These are phyloP conservation scores for Drosophila tripunctata DNA, from an alignment of 2,888 invertebrate genomes.

Conservation along the genomic window DNA sequence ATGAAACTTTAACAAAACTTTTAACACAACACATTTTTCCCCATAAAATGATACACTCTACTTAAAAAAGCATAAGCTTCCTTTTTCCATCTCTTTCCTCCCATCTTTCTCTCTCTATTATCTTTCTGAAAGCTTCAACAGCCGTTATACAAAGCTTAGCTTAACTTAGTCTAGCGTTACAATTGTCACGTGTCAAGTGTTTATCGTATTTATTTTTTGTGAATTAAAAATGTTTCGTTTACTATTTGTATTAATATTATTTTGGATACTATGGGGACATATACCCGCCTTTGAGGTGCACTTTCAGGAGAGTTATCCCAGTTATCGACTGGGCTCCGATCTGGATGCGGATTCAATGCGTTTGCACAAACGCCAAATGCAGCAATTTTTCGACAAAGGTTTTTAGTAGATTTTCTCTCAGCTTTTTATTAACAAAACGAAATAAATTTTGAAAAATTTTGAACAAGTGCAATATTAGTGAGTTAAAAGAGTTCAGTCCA, in stretches of 20 bases:
- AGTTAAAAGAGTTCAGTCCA: conserved; percentile 74
- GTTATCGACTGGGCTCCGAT: conserved; percentile 41
- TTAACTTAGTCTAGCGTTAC: neutral
- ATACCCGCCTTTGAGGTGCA: conserved; percentile 62
- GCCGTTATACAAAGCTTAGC: conserved; percentile 45
- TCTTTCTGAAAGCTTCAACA: neutral
- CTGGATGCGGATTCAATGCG: conserved; percentile 48
- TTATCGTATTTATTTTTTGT: conserved; percentile 7
- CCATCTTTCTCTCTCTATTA: neutral
- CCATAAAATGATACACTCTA: neutral
- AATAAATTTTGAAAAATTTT: conserved; percentile 30
- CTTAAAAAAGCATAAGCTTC: neutral
- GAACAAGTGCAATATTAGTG: neutral
- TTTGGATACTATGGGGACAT: conserved; percentile 10
- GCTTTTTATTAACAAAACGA: conserved; percentile 1
- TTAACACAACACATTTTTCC: neutral
- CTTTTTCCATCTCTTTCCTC: neutral
- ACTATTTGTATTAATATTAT: conserved; percentile 54
- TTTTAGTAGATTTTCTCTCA: neutral
- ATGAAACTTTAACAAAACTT: too few relatives aligned
- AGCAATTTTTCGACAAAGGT: conserved; percentile 81
- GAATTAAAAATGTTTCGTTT: conserved; percentile 50
- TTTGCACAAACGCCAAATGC: conserved; percentile 74
- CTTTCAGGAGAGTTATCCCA: conserved; percentile 63
- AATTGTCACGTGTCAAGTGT: conserved; percentile 52